These are phyloP conservation scores for Amphimedon queenslandica DNA, from an alignment of 37 sponge, comb jelly and placozoan genomes.

Conservation along the genomic window DNA sequence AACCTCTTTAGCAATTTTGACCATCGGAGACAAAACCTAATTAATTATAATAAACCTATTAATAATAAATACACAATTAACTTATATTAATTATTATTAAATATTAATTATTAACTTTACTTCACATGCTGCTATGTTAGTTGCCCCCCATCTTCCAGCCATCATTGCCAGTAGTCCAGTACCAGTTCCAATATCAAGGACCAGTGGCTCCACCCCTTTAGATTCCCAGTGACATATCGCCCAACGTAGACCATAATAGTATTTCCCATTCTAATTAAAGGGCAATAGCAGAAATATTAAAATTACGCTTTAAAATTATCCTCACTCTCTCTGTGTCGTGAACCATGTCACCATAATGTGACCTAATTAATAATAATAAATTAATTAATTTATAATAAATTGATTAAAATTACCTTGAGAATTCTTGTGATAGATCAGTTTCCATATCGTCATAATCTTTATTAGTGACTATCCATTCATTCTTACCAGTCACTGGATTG, in stretches of 20 bases:
- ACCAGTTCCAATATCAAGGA: conserved; percentile 89
- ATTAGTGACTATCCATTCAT: conserved; percentile 63
- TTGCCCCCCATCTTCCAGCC: conserved; percentile 78
- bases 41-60: too few species aligned
- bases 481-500: conserved; percentile 61
- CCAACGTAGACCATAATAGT: conserved; percentile 26
- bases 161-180: conserved; percentile 83
- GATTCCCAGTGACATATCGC: not conserved
- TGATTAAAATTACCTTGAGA: conserved; percentile 46
- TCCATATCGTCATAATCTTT: conserved; percentile 40
- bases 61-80: too few species aligned
- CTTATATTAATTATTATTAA: too few species aligned
- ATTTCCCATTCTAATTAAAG: conserved; percentile 14
- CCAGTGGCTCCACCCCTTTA: conserved; percentile 30
- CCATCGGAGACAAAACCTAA: too few species aligned
- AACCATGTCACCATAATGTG: conserved; percentile 90
- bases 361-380: too few species aligned
- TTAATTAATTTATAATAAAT: too few species aligned
- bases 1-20: too few species aligned
- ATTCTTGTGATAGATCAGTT: conserved; percentile 35
- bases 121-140: conserved; percentile 77
- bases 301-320: not conserved
- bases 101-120: too few species aligned
- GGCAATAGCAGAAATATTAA: conserved; percentile 12
- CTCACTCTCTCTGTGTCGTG: conserved; percentile 72